Percentiles rank a stretch among this genome's conserved stretches.
Evolutionary conservation across 1,140 invertebrate species (phyloP).

Genomic region (Apolygus lucorum): DNA sequence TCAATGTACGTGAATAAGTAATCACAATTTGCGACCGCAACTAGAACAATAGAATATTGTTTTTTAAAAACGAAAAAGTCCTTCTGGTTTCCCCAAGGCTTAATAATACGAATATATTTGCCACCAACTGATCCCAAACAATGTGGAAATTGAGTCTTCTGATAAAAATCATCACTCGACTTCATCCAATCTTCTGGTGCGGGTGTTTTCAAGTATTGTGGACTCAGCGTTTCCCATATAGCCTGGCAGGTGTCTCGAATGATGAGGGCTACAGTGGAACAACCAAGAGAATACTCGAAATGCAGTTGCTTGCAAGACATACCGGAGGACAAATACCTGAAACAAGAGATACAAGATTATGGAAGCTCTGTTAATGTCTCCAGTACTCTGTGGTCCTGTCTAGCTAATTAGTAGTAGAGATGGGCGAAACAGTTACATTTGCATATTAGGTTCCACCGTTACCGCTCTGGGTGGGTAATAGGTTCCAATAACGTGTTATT

Average conservation of each 20-base stretch:
- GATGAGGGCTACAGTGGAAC: not conserved
- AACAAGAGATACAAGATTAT: too few species aligned
- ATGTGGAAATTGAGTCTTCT: not conserved
- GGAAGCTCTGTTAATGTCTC: too few species aligned
- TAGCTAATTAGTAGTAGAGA: too few species aligned
- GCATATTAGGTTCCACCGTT: too few species aligned
- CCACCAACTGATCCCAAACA: not conserved
- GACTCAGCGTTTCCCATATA: not conserved
- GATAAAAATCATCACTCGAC: not conserved
- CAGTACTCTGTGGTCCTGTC: too few species aligned
- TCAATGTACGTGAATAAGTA: not conserved
- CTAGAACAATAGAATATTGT: not conserved
- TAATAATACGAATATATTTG: not conserved
- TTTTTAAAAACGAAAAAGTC: not conserved
- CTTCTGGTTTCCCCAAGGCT: not conserved
- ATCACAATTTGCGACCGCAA: not conserved
- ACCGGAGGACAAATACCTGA: not conserved
- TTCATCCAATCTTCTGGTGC: not conserved
- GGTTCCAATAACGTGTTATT: too few species aligned
- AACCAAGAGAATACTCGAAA: not conserved
- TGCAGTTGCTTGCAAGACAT: not conserved
- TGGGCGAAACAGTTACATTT: too few species aligned
- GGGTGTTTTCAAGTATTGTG: not conserved
- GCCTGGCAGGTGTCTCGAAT: not conserved
- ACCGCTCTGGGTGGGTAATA: too few species aligned